These are phyloP conservation scores for Heliconius ethilla DNA, from an alignment of 2,888 invertebrate genomes.

Conservation along the genomic window DNA sequence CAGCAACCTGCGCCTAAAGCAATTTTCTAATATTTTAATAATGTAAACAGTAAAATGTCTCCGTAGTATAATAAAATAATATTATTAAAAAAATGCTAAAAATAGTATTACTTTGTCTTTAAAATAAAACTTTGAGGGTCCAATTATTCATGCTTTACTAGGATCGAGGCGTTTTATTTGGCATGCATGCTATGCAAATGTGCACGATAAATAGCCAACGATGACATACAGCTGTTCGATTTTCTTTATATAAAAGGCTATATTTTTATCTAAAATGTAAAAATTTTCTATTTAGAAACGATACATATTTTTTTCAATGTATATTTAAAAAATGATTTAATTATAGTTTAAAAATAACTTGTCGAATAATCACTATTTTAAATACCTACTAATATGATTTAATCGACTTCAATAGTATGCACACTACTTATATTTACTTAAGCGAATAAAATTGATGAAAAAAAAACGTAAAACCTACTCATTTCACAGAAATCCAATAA, in stretches of 20 bases:
- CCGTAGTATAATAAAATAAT: no score
- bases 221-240: constrained; percentile 57
- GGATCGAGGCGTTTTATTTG: constrained; percentile 63
- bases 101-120: constrained; percentile 23
- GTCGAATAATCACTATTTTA: not conserved
- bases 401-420: not conserved
- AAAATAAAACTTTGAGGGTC: constrained; percentile 41
- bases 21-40: not conserved
- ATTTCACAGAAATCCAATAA: no score
- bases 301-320: no score
- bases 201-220: constrained; percentile 57
- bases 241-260: constrained; percentile 46
- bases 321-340: not conserved
- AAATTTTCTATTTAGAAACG: not conserved
- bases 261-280: not conserved
- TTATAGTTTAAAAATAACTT: not conserved
- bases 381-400: not conserved
- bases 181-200: constrained; percentile 65
- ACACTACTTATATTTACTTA: not conserved
- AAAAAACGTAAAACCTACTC: not conserved
- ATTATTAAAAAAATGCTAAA: not conserved
- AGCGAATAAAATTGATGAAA: not conserved
- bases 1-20: not conserved
- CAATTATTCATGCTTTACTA: constrained; percentile 66
- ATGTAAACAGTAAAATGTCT: not conserved